These are phyloP conservation scores for Microctonus brassicae DNA, from an alignment of 2,888 invertebrate species.

Conservation along the genomic window DNA sequence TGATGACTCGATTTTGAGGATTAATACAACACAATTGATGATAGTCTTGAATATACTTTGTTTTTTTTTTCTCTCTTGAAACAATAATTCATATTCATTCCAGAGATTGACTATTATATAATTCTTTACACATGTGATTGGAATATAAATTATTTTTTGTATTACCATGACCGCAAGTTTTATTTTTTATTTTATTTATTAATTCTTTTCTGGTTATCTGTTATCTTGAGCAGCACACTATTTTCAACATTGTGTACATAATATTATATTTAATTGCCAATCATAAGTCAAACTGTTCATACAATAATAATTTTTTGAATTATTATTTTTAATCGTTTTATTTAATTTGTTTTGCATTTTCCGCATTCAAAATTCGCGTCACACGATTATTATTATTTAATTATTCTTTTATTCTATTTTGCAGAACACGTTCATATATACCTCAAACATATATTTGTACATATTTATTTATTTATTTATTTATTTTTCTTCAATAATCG, in stretches of 20 bases:
- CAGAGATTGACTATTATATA: neutral
- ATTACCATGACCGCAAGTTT: neutral
- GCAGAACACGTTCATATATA: conserved; percentile 59
- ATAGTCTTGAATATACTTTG: neutral
- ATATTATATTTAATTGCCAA: conserved; percentile 43
- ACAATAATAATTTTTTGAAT: conserved; percentile 37
- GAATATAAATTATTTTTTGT: neutral
- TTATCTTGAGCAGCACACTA: conserved; percentile 42
- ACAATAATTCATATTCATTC: neutral
- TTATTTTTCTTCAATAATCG: neutral
- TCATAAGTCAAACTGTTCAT: conserved; percentile 41
- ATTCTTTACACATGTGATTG: neutral
- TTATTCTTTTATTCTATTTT: conserved; percentile 51
- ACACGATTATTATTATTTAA: conserved; percentile 25
- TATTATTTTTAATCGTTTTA: conserved; percentile 27
- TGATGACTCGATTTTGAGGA: neutral
- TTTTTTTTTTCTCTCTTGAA: neutral
- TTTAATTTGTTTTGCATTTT: conserved; percentile 27
- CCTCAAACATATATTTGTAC: conserved; percentile 65
- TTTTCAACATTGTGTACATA: conserved; percentile 48
- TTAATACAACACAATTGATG: neutral
- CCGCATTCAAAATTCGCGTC: conserved; percentile 38
- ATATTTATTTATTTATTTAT: conserved; percentile 64
- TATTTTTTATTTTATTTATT: conserved; percentile 38
- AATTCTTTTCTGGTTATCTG: conserved; percentile 20